Evolutionary conservation across 2,113 vertebrate genomes (phyloP).

Genomic region (Tamias sibiricus): DNA sequence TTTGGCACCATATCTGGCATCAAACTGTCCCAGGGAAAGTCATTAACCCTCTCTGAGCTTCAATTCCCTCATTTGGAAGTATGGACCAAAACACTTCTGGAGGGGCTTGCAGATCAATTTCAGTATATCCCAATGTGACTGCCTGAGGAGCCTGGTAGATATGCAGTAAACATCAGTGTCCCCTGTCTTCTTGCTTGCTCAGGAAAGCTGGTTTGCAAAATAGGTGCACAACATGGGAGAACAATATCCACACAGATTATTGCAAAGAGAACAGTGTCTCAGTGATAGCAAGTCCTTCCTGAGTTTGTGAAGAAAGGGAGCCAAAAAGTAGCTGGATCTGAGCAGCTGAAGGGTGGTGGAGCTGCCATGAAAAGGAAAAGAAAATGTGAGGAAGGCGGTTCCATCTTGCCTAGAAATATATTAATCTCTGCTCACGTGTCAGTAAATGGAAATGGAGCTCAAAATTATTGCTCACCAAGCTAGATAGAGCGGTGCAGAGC

Average conservation of each 20-base stretch:
- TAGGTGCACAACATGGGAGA: background rate
- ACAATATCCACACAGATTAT: background rate
- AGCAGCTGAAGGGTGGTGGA: background rate
- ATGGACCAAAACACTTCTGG: background rate
- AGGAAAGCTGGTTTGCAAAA: background rate
- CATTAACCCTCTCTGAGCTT: background rate
- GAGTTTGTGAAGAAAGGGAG: background rate
- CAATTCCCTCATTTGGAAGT: background rate
- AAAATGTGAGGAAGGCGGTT: background rate
- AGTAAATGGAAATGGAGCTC: background rate
- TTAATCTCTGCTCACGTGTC: background rate
- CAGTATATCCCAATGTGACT: background rate
- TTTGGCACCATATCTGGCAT: background rate
- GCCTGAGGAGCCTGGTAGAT: background rate
- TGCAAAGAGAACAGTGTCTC: background rate
- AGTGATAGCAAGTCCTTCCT: background rate
- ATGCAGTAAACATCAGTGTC: background rate
- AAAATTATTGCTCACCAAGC: background rate
- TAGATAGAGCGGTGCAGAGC: background rate
- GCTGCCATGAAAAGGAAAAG: background rate
- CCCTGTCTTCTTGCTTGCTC: background rate
- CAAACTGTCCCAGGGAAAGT: background rate
- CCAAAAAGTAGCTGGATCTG: background rate
- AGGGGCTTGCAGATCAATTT: background rate
- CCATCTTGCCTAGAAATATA: background rate